These are phyloP conservation scores for Mus minutoides DNA, from an alignment of 2,797 vertebrate genomes.

Conservation along the genomic window DNA sequence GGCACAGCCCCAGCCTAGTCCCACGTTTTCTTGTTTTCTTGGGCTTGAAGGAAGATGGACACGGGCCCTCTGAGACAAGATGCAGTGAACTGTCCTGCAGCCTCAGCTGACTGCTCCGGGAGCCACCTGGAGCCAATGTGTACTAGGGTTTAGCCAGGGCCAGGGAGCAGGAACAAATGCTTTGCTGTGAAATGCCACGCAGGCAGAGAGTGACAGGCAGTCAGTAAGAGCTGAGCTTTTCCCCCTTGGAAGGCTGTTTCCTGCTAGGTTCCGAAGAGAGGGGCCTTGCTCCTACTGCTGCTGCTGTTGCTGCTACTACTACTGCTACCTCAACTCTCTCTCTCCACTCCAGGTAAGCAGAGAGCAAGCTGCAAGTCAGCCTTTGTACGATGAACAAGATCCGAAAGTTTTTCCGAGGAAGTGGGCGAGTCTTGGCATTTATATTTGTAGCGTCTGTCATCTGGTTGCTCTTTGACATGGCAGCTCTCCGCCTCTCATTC, in stretches of 20 bases:
- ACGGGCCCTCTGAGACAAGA: conserved; percentile 31
- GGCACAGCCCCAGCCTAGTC: conserved; percentile 47
- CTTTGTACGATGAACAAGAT: conserved; percentile 86
- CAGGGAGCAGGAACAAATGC: conserved; percentile 67
- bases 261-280: conserved; percentile 58
- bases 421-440: conserved; percentile 92
- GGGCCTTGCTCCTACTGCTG: neutral
- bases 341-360: conserved; percentile 76
- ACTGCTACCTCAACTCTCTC: conserved; percentile 28
- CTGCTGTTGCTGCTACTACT: conserved; percentile 46
- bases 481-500: conserved; percentile 93
- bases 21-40: conserved; percentile 65
- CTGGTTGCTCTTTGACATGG: conserved; percentile 97
- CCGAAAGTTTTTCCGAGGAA: conserved; percentile 93
- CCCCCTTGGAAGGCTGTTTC: conserved; percentile 70
- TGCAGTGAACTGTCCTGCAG: neutral
- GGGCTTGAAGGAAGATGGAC: conserved; percentile 40
- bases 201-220: conserved; percentile 83
- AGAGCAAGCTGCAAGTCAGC: conserved; percentile 52
- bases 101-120: conserved; percentile 36
- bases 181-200: conserved; percentile 85
- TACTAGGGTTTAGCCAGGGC: conserved; percentile 46
- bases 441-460: conserved; percentile 94
- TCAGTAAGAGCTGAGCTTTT: conserved; percentile 60
- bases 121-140: conserved; percentile 35